These are phyloP conservation scores for Hypselothyrea guttata DNA, from an alignment of 2,888 invertebrate species.

Conservation along the genomic window DNA sequence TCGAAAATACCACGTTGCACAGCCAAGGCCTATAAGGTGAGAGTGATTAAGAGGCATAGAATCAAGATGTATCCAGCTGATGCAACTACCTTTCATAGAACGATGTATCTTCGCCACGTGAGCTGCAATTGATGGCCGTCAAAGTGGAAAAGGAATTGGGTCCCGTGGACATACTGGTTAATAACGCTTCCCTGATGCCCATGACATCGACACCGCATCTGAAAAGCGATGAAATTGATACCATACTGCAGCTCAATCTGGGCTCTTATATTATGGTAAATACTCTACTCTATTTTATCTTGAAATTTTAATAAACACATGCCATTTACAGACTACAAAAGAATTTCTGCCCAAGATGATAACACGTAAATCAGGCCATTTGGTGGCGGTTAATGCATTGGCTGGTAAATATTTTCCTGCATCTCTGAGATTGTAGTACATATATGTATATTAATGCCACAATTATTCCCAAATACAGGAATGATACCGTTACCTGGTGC, in stretches of 20 bases:
- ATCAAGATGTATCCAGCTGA: not conserved
- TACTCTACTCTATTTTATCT: not conserved
- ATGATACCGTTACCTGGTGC: conserved; percentile 79
- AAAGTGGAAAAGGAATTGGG: conserved; percentile 81
- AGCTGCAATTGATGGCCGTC: conserved; percentile 77
- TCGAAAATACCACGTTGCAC: conserved; percentile 77
- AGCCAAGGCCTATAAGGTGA: conserved; percentile 80
- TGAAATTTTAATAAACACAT: not conserved
- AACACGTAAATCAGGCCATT: conserved; percentile 81
- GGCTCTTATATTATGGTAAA: conserved; percentile 82
- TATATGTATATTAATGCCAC: not conserved
- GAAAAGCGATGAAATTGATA: conserved; percentile 81
- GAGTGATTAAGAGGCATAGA: not conserved
- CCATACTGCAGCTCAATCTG: conserved; percentile 82
- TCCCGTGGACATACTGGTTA: conserved; percentile 82
- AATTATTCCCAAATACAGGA: conserved; percentile 48
- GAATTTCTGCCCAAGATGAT: conserved; percentile 83
- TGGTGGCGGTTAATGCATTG: conserved; percentile 83
- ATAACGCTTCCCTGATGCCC: conserved; percentile 83
- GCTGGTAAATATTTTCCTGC: conserved; percentile 66
- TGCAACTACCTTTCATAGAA: conserved; percentile 55
- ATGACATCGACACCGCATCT: conserved; percentile 80
- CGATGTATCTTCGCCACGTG: conserved; percentile 81
- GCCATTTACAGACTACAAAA: conserved; percentile 78
- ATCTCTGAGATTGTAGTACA: accelerated